Evolutionary conservation across 2,113 vertebrate genomes (phyloP), one percentile per base, ranked within the genome.

Genomic region (Stomatorhinus ivindoensis): DNA sequence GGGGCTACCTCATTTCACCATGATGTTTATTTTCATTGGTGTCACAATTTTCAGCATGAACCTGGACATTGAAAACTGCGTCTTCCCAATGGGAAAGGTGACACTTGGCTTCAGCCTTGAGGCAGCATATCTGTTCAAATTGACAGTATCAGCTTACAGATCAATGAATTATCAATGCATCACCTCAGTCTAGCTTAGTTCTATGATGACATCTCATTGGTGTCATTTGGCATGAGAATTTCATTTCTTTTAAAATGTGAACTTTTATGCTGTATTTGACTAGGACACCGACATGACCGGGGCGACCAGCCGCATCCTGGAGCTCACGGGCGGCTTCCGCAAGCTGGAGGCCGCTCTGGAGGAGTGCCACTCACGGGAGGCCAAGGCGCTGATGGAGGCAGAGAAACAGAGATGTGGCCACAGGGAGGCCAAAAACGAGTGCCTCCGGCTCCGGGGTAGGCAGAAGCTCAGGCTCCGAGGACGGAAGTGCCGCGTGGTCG

Each of bases 281-380:
- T 88, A 98, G 98, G 98, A 97, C 10, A 94, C 97, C 90, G 95
- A 96, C 76, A 94, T 97, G 80, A 93, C 94, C 3, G 96, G 97
- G 92, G 96, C 96, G 48, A 96, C 95, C 0, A 93, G 94, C 92
- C 95, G 95, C 82, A 95, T 98, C 13, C 88, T 92, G 15, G 94
- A 96, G 31, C 95, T 97, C 53, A 95, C 96, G 0, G 93, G 91
- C 13, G 95, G 94, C 44, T 96, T 97, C 6, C 95, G 91, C 48
- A 90, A 93, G 1, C 87, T 97, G 69, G 96, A 96, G 90, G 92
- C 89, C 0, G 93, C 93, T 0, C 3, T 97, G 11, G 91, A 31
- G 0, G 93, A 96, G 0, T 94, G 95, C 24, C 95, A 91, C 89
- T 47, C 55, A 0, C 92, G 91, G 55, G 96, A 97, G 88, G 93